Evolutionary conservation across 2,113 vertebrate species (phyloP).

Genomic region (Phaethon lepturus): DNA sequence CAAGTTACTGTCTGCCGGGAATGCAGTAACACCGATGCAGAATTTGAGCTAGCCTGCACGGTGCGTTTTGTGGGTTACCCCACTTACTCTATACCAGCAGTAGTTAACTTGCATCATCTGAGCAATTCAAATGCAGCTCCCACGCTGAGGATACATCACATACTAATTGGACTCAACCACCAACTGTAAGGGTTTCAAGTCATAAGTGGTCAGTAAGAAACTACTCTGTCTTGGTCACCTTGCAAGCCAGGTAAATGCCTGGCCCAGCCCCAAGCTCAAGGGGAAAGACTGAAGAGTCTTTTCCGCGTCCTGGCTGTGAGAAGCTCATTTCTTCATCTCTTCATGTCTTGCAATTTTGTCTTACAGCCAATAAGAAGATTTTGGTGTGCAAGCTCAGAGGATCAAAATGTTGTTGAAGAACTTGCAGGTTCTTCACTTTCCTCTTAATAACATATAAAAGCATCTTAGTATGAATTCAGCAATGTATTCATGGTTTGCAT

Average conservation of each 20-base stretch:
- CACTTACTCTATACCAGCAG: background rate
- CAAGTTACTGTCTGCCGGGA: slow-evolving; percentile 39
- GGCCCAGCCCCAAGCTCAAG: background rate
- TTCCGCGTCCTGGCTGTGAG: background rate
- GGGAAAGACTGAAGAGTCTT: background rate
- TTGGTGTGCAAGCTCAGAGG: background rate
- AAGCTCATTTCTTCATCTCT: background rate
- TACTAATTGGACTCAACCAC: background rate
- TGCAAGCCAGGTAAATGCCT: background rate
- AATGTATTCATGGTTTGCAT: background rate
- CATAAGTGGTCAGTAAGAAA: background rate
- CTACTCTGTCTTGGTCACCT: background rate
- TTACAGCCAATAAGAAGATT: background rate
- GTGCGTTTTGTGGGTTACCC: background rate
- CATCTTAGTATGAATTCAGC: background rate
- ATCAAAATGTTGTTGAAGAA: background rate
- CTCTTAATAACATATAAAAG: background rate
- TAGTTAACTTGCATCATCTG: background rate
- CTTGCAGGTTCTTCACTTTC: background rate
- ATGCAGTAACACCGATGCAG: background rate
- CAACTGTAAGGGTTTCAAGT: background rate
- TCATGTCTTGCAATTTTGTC: background rate
- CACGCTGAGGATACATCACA: accelerated
- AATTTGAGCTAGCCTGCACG: background rate
- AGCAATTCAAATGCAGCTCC: background rate